Conservation (phyloP, 2,888 invertebrate species). For the Caenorhabditis doughertyi region DNA sequence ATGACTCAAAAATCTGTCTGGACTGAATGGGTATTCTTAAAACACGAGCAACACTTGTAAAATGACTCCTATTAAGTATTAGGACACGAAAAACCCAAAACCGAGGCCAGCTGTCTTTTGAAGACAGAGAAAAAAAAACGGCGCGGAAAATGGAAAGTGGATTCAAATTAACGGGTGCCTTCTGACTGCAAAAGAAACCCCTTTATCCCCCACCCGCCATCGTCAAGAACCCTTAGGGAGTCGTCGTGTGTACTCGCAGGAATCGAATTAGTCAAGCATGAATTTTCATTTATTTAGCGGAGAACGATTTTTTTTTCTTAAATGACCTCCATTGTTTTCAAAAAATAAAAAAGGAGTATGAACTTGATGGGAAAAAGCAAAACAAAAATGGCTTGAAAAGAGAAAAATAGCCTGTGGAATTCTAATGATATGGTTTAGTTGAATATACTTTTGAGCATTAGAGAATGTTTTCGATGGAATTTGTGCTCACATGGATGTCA, state of each 20-base stretch:
- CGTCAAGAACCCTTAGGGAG: conserved; percentile 55
- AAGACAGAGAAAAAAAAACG: not conserved
- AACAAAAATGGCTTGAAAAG: too few species aligned
- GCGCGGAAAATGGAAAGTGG: conserved; percentile 36
- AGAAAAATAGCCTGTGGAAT: too few species aligned
- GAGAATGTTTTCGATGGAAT: too few species aligned
- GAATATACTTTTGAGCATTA: too few species aligned
- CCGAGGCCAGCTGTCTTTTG: not conserved
- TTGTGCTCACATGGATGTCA: too few species aligned
- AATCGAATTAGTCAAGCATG: conserved; percentile 53
- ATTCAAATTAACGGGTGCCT: conserved; percentile 51
- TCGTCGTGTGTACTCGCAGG: conserved; percentile 29
- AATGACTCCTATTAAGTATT: not conserved
- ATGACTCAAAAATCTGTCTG: not conserved
- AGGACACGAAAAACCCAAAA: conserved; percentile 2
- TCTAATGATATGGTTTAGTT: too few species aligned
- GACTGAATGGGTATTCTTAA: not conserved
- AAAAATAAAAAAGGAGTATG: too few species aligned
- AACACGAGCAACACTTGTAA: not conserved
- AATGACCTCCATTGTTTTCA: not conserved
- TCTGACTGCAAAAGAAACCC: conserved; percentile 50
- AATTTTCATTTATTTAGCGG: conserved; percentile 51
- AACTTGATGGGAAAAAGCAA: too few species aligned
- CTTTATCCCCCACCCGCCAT: conserved; percentile 29
- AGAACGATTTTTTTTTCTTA: conserved; percentile 8